Percentiles rank a stretch among this genome's conserved stretches.
Conservation (phyloP, 2,113 vertebrate species). For the Tor tambroides region DNA sequence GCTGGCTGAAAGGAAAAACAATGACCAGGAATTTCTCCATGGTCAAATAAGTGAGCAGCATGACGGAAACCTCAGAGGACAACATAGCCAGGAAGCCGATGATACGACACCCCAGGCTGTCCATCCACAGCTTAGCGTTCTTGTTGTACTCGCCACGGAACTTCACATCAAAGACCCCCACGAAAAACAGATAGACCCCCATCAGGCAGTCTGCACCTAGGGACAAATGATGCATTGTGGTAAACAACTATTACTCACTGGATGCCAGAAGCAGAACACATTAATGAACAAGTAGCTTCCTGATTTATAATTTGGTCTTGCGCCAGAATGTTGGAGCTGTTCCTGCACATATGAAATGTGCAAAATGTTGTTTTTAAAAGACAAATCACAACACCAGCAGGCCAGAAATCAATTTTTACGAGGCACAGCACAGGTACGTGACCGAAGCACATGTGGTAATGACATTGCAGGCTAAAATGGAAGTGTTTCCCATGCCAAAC, state of each 20-base stretch:
- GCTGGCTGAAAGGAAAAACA: conserved; percentile 85
- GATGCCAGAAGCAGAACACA: not conserved
- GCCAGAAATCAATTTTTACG: not conserved
- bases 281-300: not conserved
- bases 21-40: conserved; percentile 86
- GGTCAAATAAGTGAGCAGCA: conserved; percentile 84
- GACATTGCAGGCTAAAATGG: not conserved
- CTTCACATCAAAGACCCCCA: conserved; percentile 82
- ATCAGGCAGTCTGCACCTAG: conserved; percentile 86
- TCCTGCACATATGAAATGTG: not conserved
- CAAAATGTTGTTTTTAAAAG: not conserved
- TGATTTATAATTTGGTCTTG: conserved; percentile 12
- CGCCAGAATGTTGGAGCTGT: not conserved
- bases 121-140: conserved; percentile 83
- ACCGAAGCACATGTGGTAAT: not conserved
- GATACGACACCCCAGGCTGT: conserved; percentile 78
- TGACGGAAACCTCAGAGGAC: conserved; percentile 84
- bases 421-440: not conserved
- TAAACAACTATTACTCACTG: not conserved
- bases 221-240: not conserved
- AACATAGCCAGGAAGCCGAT: conserved; percentile 84
- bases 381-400: conserved; percentile 14
- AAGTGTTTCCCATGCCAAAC: not conserved
- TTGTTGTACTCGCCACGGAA: conserved; percentile 84
- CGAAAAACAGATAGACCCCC: conserved; percentile 86